These are phyloP conservation scores for Nymphalis urticae DNA, from an alignment of 2,888 invertebrate genomes.

Conservation along the genomic window DNA sequence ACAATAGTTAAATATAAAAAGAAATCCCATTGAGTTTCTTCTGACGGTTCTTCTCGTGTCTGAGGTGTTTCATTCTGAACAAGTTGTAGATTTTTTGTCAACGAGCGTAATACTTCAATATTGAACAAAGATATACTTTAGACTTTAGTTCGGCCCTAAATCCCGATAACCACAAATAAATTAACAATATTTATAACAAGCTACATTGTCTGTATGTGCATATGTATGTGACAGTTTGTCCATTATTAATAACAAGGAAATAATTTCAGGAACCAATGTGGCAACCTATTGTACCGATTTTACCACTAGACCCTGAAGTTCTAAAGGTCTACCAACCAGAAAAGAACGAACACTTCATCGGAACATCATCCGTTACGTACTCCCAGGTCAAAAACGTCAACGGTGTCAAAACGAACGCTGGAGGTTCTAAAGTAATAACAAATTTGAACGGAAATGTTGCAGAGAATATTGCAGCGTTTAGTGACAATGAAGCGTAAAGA, in stretches of 20 bases:
- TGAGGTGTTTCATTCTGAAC: too few relatives aligned
- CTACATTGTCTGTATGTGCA: too few relatives aligned
- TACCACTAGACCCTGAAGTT: neutral
- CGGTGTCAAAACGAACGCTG: conserved; percentile 77
- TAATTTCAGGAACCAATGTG: conserved; percentile 28
- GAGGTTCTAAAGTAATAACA: conserved; percentile 78
- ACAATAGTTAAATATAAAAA: too few relatives aligned
- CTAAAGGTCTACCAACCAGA: conserved; percentile 27
- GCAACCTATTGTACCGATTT: conserved; percentile 10
- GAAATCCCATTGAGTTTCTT: too few relatives aligned
- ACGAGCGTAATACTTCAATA: neutral
- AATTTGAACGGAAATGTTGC: conserved; percentile 84
- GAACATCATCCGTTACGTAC: conserved; percentile 34
- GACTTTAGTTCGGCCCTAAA: too few relatives aligned
- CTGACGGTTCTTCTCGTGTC: too few relatives aligned
- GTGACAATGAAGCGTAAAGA: conserved; percentile 15
- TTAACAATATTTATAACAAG: too few relatives aligned
- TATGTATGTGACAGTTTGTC: neutral
- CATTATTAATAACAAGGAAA: neutral
- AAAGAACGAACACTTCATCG: conserved; percentile 32
- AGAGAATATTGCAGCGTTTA: conserved; percentile 24
- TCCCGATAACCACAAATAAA: too few relatives aligned
- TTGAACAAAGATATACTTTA: neutral
- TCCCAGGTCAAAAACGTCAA: conserved; percentile 62
- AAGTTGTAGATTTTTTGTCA: neutral